Percentiles rank a stretch among this genome's conserved stretches.
phyloP scores from a whole-genome alignment of 2,797 vertebrate genomes.

The Molossus molossus region DNA sequence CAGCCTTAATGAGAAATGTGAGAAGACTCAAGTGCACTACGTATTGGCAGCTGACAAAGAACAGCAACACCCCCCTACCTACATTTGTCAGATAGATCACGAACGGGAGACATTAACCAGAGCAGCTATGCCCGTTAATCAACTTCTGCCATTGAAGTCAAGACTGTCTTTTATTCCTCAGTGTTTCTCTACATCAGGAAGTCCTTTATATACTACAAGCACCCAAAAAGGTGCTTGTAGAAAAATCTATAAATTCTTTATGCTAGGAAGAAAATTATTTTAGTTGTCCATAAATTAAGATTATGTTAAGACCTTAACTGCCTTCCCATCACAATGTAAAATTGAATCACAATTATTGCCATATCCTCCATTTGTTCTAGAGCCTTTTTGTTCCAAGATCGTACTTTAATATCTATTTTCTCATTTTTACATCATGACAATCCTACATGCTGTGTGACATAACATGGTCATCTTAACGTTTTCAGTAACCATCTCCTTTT shows the following conservation, averaged over 20 bases:
- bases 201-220: not conserved
- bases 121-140: not conserved
- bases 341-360: not conserved
- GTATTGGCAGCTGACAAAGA: constrained; percentile 28
- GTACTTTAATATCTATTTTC: not conserved
- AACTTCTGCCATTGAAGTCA: constrained; percentile 8
- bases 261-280: not conserved
- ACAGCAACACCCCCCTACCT: not conserved
- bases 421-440: not conserved
- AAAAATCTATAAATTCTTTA: constrained; percentile 19
- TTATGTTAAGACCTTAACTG: not conserved
- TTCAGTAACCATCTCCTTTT: not conserved
- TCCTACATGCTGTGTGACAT: not conserved
- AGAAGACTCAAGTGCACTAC: constrained; percentile 19
- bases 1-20: constrained; percentile 66
- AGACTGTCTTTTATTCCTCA: constrained; percentile 36
- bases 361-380: not conserved
- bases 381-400: not conserved
- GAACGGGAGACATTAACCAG: constrained; percentile 20
- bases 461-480: not conserved
- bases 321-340: not conserved
- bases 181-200: not conserved
- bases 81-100: constrained; percentile 14
- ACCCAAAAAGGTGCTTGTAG: not conserved
- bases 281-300: not conserved